Conservation (phyloP, 2,888 invertebrate species). For the Xestia sexstrigata region DNA sequence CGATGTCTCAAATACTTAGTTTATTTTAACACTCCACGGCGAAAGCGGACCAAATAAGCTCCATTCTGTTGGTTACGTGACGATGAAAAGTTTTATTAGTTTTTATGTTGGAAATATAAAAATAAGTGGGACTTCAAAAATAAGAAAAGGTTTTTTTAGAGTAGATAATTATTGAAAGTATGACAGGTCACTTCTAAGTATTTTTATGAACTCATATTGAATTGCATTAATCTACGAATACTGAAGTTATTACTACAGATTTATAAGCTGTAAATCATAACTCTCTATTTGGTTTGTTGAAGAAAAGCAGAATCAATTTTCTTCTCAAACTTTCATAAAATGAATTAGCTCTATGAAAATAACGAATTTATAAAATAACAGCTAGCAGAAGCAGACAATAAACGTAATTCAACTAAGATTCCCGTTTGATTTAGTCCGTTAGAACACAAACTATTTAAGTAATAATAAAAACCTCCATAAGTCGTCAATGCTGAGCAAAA, state of each 20-base stretch:
- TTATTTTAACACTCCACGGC: conserved; percentile 65
- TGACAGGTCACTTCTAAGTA: neutral
- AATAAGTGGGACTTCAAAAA: neutral
- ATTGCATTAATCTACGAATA: neutral
- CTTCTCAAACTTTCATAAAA: neutral
- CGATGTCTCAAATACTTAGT: conserved; percentile 68
- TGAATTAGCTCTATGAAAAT: conserved; percentile 1
- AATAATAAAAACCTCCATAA: conserved; percentile 54
- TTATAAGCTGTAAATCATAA: neutral
- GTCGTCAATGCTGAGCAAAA: conserved; percentile 32
- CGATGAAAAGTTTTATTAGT: conserved; percentile 51
- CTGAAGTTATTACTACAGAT: too few relatives aligned
- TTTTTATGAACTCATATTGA: neutral
- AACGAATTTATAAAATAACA: conserved; percentile 10
- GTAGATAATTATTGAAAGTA: neutral
- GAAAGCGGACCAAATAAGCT: conserved; percentile 55
- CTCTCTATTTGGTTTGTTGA: neutral
- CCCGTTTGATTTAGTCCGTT: conserved; percentile 31
- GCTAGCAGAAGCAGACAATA: conserved; percentile 17
- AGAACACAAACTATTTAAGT: conserved; percentile 45
- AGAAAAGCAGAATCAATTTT: neutral
- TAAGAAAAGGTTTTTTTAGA: neutral
- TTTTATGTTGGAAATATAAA: conserved; percentile 29
- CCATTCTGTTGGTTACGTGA: conserved; percentile 56
- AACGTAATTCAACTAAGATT: conserved; percentile 30